These are phyloP conservation scores for Myathropa florea DNA, from an alignment of 2,888 invertebrate genomes.

Conservation along the genomic window DNA sequence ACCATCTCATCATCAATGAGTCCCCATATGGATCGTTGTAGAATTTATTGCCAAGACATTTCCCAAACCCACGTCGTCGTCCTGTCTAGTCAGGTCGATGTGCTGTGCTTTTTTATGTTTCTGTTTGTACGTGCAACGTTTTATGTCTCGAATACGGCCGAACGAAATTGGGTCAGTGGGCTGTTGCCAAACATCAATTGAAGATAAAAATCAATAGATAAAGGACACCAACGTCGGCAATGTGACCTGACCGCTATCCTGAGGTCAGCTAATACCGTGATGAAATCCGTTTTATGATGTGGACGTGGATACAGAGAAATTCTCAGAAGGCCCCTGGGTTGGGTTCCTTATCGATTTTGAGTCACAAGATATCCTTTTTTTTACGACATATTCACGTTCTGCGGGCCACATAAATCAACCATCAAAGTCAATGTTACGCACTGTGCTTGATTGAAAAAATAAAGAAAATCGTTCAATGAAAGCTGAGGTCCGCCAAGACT, in stretches of 20 bases:
- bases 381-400: too few relatives aligned
- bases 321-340: too few relatives aligned
- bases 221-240: neutral
- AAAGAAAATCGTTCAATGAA: too few relatives aligned
- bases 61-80: neutral
- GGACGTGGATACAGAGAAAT: neutral
- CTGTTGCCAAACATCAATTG: conserved; percentile 1
- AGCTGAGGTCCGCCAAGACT: too few relatives aligned
- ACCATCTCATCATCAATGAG: neutral
- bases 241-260: neutral
- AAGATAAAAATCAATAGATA: conserved; percentile 26
- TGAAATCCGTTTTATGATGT: neutral
- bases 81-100: conserved; percentile 8
- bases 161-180: conserved; percentile 22
- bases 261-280: neutral
- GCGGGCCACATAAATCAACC: too few relatives aligned
- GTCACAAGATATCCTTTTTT: neutral
- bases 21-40: neutral
- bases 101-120: neutral
- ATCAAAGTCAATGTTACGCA: too few relatives aligned
- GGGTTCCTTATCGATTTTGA: neutral
- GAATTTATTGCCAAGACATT: conserved; percentile 14
- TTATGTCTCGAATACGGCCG: neutral
- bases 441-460: too few relatives aligned
- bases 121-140: conserved; percentile 1